phyloP scores from a whole-genome alignment of 2,797 vertebrate species.

The Numenius phaeopus region DNA sequence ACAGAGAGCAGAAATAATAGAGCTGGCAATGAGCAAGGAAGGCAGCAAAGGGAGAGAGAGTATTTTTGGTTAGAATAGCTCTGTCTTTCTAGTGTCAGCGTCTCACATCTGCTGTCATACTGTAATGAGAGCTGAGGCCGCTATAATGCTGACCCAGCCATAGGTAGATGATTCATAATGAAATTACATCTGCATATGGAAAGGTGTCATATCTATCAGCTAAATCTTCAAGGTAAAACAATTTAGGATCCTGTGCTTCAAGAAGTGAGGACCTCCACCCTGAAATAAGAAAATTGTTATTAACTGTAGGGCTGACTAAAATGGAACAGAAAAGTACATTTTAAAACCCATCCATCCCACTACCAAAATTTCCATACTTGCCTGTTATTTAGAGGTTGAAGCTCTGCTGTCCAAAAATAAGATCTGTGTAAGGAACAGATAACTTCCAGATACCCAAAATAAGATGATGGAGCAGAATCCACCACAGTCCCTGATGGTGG shows the following conservation, averaged over 20 bases:
- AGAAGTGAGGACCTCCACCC: background rate
- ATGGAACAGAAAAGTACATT: background rate
- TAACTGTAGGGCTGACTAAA: background rate
- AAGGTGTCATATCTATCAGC: background rate
- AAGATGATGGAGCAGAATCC: background rate
- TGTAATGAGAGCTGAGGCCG: slow-evolving; percentile 50
- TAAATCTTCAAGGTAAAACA: background rate
- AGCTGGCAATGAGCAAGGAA: background rate
- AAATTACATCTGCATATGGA: slow-evolving; percentile 27
- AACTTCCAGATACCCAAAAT: background rate
- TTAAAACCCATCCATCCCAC: background rate
- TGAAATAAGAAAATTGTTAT: background rate
- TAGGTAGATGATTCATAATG: background rate
- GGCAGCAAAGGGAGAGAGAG: background rate
- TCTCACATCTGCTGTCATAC: slow-evolving; percentile 54
- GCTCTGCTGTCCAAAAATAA: background rate
- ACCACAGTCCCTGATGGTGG: background rate
- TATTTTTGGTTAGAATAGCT: background rate
- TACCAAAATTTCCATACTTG: background rate
- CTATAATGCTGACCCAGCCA: slow-evolving; percentile 29
- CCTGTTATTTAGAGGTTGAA: background rate
- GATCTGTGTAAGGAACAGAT: background rate
- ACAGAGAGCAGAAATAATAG: background rate
- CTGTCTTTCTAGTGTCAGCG: slow-evolving; percentile 32
- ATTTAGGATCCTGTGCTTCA: background rate